Evolutionary conservation across 1,140 invertebrate genomes (phyloP), one percentile per base, ranked within the genome.

Genomic region (Achatina immaculata): DNA sequence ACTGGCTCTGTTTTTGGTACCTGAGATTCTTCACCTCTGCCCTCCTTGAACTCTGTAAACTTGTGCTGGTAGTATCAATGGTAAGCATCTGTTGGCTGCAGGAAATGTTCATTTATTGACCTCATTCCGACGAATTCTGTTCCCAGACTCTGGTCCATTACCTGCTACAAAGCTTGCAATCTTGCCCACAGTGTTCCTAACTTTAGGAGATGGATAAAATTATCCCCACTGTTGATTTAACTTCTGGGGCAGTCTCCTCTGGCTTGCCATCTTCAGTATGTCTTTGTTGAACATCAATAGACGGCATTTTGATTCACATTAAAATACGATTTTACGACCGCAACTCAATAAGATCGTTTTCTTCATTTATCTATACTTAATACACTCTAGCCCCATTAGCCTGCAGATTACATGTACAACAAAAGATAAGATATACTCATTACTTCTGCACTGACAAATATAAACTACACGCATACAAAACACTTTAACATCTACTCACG

Each of bases 51-150:
- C 89, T 99, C 97, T 89, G 96, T 97, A 38, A 99, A 97, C 92
- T 99, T 99, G 89, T 99, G 96, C 85, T 98, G 95, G 93, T 99
- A 99, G 88, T 99, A 99, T 0, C 97, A 97, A 94, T 99, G 96
- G 89, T 99, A 99, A 0, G 99, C 98, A 92, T 99, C 98, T 0
- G 96, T 96, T 82, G 95, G 93, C 88, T 96, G 98, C n/a, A 99
- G 93, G 86, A 93, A 93, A 82, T 92, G 92, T 92, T 34, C 92
- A 83, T 81, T 93, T 93, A 78, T 90, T 90, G n/a, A 92, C 85
- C 86, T 93, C 93, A 88, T 92, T 93, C 84, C 92, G 91, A 48
- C 90, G 85, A 83, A 93, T 93, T 81, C 92, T 89, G 58, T 88
- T 90, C 81, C 93, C 93, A 87, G 93, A 93, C 71, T 92, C 92